Percentiles rank a stretch among this genome's conserved stretches.
Evolutionary conservation across 2,113 vertebrate species (phyloP).

Genomic region (Xenus cinereus): DNA sequence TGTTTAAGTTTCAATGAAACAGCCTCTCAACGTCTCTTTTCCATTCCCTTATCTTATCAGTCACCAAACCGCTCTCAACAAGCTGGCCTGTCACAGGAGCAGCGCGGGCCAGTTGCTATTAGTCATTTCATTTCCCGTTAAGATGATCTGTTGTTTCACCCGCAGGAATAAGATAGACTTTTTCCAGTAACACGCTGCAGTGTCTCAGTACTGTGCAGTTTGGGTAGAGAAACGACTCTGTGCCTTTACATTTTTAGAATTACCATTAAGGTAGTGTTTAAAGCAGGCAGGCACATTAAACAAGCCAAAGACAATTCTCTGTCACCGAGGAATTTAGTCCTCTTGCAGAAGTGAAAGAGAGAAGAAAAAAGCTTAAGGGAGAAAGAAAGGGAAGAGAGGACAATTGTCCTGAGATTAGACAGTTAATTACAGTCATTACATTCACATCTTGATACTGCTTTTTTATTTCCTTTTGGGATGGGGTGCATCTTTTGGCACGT

Average conservation of each 20-base stretch:
- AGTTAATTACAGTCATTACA: background rate
- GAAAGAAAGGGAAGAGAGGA: background rate
- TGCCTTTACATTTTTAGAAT: background rate
- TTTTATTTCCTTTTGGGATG: background rate
- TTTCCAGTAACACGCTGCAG: background rate
- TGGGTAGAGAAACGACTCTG: background rate
- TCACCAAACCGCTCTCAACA: background rate
- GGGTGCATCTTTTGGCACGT: background rate
- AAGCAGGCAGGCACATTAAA: background rate
- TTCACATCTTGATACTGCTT: background rate
- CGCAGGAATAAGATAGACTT: background rate
- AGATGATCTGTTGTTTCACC: background rate
- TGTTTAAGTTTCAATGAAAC: background rate
- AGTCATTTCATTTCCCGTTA: constrained; percentile 2
- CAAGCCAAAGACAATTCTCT: background rate
- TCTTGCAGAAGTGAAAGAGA: background rate
- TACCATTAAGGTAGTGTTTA: background rate
- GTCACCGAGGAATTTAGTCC: background rate
- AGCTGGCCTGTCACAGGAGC: background rate
- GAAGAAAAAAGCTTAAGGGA: background rate
- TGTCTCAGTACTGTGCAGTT: background rate
- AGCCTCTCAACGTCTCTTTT: background rate
- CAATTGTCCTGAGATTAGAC: background rate
- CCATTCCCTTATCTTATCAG: constrained; percentile 10
- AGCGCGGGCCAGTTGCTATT: background rate